A percentile compares a stretch with the other conserved stretches of the same genome.
These are phyloP conservation scores for Holotrichia oblita DNA, from an alignment of 1,140 invertebrate genomes.

Conservation along the genomic window DNA sequence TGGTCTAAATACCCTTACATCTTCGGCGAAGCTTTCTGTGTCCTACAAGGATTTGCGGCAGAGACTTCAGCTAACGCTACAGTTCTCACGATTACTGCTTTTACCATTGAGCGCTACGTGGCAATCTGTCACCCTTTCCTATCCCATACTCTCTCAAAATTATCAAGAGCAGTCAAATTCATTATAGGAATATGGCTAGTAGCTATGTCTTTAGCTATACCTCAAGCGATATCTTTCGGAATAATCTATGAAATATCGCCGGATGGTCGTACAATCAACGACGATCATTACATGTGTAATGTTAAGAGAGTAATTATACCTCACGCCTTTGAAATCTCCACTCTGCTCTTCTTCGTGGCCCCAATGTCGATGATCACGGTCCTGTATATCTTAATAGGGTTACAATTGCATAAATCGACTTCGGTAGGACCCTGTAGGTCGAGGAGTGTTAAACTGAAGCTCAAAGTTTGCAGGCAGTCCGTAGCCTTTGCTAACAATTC, in stretches of 20 bases:
- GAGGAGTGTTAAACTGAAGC: conserved; percentile 54
- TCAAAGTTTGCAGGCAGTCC: conserved; percentile 43
- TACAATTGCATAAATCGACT: conserved; percentile 68
- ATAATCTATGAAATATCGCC: conserved; percentile 64
- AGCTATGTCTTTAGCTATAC: conserved; percentile 79
- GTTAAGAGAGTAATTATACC: conserved; percentile 63
- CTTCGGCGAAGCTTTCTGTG: conserved; percentile 87
- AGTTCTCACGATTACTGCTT: conserved; percentile 91
- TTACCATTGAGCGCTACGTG: conserved; percentile 94
- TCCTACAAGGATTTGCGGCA: conserved; percentile 82
- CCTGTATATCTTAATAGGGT: conserved; percentile 75
- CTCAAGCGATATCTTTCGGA: conserved; percentile 80
- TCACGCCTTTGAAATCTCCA: conserved; percentile 77
- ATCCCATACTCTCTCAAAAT: conserved; percentile 85
- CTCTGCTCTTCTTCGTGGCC: conserved; percentile 80
- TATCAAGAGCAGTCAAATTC: conserved; percentile 75
- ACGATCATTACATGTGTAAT: conserved; percentile 57
- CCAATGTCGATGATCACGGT: conserved; percentile 80
- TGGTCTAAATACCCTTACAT: conserved; percentile 86
- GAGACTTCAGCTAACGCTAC: conserved; percentile 95
- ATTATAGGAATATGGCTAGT: conserved; percentile 74
- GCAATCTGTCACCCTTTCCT: conserved; percentile 94
- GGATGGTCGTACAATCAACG: conserved; percentile 67
- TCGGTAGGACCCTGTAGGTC: conserved; percentile 48
- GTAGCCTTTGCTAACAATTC: conserved; percentile 37